Evolutionary conservation across 2,797 vertebrate species (phyloP).

Genomic region (Melanotaenia maccullochi): DNA sequence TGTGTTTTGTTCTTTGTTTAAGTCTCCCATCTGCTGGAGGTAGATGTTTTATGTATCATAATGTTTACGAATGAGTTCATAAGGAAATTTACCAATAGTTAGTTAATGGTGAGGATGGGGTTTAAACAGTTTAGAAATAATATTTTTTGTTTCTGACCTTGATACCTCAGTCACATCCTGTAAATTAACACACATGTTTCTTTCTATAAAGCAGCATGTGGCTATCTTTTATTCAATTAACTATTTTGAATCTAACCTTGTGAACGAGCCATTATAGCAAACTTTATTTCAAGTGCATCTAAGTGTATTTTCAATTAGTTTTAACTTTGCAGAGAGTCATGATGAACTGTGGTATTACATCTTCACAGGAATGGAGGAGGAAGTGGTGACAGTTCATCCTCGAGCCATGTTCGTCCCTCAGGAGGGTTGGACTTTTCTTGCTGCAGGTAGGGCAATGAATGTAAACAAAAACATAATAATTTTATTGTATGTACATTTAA

Average conservation of each 20-base stretch:
- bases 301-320: not conserved
- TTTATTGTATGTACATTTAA: not conserved
- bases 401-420: constrained; percentile 87
- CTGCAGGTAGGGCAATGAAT: constrained; percentile 84
- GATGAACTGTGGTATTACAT: constrained; percentile 13
- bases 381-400: constrained; percentile 86
- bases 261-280: not conserved
- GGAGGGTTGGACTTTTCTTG: constrained; percentile 88
- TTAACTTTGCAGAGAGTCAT: not conserved
- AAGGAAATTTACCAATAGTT: too few relatives aligned
- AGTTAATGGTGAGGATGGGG: not conserved
- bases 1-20: constrained; percentile 7
- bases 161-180: not conserved
- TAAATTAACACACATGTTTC: not conserved
- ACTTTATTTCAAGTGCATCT: not conserved
- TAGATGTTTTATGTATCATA: not conserved
- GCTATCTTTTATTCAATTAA: not conserved
- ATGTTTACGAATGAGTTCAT: not conserved
- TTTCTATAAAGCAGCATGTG: not conserved
- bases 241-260: not conserved
- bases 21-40: not conserved
- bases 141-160: not conserved
- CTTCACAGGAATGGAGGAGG: constrained; percentile 82
- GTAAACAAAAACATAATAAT: not conserved
- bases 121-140: not conserved